A percentile compares a stretch with the other conserved stretches of the same genome.
phyloP scores from a whole-genome alignment of 2,797 vertebrate genomes.

The Gadopsis marmoratus region DNA sequence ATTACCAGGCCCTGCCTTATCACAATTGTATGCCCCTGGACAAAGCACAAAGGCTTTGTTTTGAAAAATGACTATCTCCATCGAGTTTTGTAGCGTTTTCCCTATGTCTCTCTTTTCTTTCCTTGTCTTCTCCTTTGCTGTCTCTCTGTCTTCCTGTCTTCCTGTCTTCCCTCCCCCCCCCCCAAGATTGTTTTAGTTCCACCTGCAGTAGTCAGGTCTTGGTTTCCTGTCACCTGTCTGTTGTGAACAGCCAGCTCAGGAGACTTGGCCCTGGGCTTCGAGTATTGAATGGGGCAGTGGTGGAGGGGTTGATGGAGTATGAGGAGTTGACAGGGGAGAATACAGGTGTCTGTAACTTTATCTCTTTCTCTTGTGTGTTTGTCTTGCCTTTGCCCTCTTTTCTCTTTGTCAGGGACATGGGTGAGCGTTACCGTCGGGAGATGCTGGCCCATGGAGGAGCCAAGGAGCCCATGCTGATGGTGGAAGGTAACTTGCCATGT shows the following conservation, averaged over 20 bases:
- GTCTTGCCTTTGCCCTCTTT: conserved; percentile 40
- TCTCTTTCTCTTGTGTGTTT: conserved; percentile 59
- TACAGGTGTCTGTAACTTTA: conserved; percentile 76
- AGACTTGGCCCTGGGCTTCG: conserved; percentile 40
- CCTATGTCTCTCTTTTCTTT: conserved; percentile 4
- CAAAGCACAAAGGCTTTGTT: conserved; percentile 50
- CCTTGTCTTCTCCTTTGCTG: conserved; percentile 1
- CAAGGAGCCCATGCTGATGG: conserved; percentile 95
- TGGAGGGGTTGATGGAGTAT: background rate
- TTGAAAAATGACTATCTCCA: conserved; percentile 34
- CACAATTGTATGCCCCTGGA: conserved; percentile 39
- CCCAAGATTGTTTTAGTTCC: conserved; percentile 52
- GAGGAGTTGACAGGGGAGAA: conserved; percentile 24
- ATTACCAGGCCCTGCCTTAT: conserved; percentile 31
- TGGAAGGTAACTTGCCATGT: conserved; percentile 88
- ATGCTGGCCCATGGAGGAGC: conserved; percentile 96
- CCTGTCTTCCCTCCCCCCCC: conserved; percentile 10
- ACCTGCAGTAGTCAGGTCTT: conserved; percentile 64
- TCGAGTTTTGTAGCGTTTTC: conserved; percentile 7
- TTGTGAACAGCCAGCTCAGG: conserved; percentile 38
- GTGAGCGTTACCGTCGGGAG: conserved; percentile 95
- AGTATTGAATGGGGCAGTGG: background rate
- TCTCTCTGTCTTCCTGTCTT: conserved; percentile 1
- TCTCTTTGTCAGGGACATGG: conserved; percentile 88
- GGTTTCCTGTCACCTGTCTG: conserved; percentile 63